Percentiles rank a stretch among this genome's conserved stretches.
These are phyloP conservation scores for Geodia barretti DNA, from an alignment of 37 sponge, comb jelly and placozoan species.

Conservation along the genomic window DNA sequence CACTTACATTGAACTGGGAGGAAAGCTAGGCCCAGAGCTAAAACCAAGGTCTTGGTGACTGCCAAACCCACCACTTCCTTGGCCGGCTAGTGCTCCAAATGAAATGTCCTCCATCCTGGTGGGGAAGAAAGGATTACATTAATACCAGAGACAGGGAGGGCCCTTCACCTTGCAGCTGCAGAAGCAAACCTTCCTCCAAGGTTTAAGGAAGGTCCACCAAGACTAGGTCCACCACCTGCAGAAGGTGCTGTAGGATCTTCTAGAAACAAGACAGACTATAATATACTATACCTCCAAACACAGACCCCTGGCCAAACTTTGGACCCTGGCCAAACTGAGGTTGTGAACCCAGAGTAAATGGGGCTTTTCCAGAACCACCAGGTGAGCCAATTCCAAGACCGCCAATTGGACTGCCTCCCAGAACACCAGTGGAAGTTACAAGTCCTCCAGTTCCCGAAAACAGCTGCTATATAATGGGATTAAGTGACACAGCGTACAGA, in stretches of 20 bases:
- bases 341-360: not conserved
- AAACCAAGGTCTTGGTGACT: not conserved
- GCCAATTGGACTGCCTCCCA: not conserved
- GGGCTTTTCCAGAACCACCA: not conserved
- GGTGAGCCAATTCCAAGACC: no score
- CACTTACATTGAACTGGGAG: not conserved
- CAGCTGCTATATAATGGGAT: no score
- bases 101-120: not conserved
- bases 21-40: not conserved
- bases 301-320: not conserved
- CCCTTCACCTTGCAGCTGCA: no score
- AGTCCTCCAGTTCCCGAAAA: no score
- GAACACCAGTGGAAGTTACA: not conserved
- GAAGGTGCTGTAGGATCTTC: not conserved
- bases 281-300: not conserved
- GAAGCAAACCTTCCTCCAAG: no score
- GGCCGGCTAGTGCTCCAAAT: not conserved
- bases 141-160: no score
- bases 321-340: not conserved
- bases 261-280: not conserved
- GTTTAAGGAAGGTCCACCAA: no score
- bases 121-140: no score
- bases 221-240: no score
- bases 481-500: no score
- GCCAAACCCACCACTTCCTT: not conserved